Percentiles rank a stretch among this genome's conserved stretches.
These are phyloP conservation scores for Copsychus sechellarum DNA, from an alignment of 2,113 vertebrate genomes.

Conservation along the genomic window DNA sequence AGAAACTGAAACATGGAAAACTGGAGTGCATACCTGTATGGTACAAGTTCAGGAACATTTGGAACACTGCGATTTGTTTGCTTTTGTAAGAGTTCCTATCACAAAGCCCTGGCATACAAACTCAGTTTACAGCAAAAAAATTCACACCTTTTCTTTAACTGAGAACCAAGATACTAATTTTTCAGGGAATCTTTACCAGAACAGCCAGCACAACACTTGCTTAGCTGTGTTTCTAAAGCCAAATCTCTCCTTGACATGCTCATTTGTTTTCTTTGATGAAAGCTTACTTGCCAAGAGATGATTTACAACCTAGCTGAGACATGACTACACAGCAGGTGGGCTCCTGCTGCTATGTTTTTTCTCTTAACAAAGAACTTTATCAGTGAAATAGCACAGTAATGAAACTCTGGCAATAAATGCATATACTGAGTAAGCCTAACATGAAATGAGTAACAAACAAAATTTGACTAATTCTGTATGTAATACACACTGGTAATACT, in stretches of 20 bases:
- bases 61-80: not conserved
- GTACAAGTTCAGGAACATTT: not conserved
- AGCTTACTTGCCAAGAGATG: not conserved
- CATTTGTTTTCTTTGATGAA: not conserved
- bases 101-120: not conserved
- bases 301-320: not conserved
- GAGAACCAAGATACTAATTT: not conserved
- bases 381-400: not conserved
- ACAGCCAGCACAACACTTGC: not conserved
- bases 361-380: not conserved
- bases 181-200: not conserved
- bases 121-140: not conserved
- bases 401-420: not conserved
- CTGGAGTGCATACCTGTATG: accelerated
- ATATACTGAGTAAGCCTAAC: not conserved
- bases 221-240: not conserved
- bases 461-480: not conserved
- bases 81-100: not conserved
- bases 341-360: not conserved
- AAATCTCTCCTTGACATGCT: not conserved
- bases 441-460: not conserved
- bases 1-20: not conserved
- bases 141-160: not conserved
- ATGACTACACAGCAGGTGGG: not conserved
- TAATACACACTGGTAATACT: not conserved